These are phyloP conservation scores for Mycteria americana DNA, from an alignment of 2,797 vertebrate species.

Conservation along the genomic window DNA sequence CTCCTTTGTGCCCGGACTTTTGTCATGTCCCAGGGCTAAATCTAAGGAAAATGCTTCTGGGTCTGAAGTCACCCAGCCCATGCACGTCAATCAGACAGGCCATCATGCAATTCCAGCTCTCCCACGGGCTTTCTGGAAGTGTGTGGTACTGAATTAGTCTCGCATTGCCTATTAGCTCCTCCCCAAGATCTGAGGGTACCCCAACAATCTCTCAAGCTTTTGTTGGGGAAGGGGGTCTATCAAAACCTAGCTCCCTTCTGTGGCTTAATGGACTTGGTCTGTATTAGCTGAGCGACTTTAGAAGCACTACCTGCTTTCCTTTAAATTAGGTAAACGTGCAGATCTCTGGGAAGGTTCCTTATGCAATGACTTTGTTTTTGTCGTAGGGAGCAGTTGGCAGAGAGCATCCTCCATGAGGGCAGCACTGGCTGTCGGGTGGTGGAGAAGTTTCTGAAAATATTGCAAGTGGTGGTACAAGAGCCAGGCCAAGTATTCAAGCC, in stretches of 20 bases:
- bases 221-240: not conserved
- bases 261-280: not conserved
- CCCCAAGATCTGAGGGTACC: not conserved
- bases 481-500: constrained; percentile 97
- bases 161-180: not conserved
- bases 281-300: not conserved
- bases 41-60: not conserved
- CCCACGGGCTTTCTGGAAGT: not conserved
- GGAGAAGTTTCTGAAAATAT: constrained; percentile 95
- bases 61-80: not conserved
- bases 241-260: not conserved
- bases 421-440: constrained; percentile 94
- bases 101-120: not conserved
- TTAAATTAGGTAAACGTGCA: no score
- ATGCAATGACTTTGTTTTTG: not conserved
- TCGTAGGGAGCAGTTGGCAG: constrained; percentile 90
- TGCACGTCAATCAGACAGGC: fast-evolving
- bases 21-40: not conserved
- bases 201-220: not conserved
- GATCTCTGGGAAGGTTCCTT: not conserved
- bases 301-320: not conserved
- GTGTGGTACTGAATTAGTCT: not conserved
- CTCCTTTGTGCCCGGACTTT: not conserved
- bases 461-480: constrained; percentile 96
- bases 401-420: constrained; percentile 95